phyloP scores from a whole-genome alignment of 2,888 invertebrate species.

The Athalia cordata region DNA sequence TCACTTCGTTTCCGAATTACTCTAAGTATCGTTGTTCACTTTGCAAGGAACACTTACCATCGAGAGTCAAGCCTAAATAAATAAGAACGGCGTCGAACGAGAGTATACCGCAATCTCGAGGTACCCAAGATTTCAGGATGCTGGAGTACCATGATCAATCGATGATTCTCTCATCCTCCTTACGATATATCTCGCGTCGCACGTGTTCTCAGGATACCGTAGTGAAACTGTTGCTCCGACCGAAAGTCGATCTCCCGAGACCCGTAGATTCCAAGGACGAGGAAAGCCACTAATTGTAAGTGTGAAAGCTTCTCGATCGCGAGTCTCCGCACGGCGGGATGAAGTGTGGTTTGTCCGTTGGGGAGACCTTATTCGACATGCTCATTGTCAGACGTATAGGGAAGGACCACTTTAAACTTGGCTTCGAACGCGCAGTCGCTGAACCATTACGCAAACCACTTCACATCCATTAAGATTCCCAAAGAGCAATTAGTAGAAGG shows the following conservation, averaged over 20 bases:
- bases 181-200: too few species aligned
- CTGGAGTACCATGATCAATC: too few species aligned
- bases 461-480: slow-evolving; percentile 50
- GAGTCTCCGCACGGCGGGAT: neutral
- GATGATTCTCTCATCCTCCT: too few species aligned
- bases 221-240: too few species aligned
- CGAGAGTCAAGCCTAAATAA: too few species aligned
- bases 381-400: neutral
- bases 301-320: slow-evolving; percentile 3
- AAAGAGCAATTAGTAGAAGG: slow-evolving; percentile 47
- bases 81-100: too few species aligned
- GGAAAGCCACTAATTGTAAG: neutral
- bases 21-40: too few species aligned
- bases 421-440: slow-evolving; percentile 31
- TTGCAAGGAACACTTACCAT: too few species aligned
- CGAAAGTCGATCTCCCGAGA: neutral
- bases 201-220: too few species aligned
- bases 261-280: neutral
- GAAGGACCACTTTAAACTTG: neutral
- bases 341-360: neutral
- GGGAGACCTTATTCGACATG: neutral
- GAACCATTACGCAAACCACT: slow-evolving; percentile 51
- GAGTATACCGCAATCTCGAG: too few species aligned
- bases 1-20: too few species aligned
- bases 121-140: too few species aligned